Base-by-base conservation (phyloP, 2,888 invertebrate species). In the Aspidapion aeneum region DNA sequence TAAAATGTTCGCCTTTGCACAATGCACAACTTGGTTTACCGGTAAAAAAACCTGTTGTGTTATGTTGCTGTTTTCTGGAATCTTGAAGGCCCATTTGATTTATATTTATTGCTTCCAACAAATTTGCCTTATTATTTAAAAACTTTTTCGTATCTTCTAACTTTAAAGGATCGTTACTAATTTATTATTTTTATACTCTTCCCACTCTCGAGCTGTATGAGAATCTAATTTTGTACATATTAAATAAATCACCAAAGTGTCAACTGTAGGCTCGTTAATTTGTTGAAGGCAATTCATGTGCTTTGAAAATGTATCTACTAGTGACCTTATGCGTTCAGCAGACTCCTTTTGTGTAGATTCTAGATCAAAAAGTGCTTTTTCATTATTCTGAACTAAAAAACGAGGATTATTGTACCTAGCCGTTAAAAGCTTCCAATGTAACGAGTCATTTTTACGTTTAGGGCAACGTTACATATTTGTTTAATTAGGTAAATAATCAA, bases 321-420 rank as follows among this genome's bases (percentile, higher is more conserved):
- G 18, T 20, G 18, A 19, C 21, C 60, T 60, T 16, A 60, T 16
- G 21, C 21, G 3, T 7, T 16, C 21, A 7, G 55, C 16, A 12
- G 60, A 60, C 17, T 57, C 60, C 12, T 20, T 55, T 52, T 19
- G 20, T 17, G 55, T 55, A n/a, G n/a, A 17, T 19, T 18, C 60
- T 5, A 60, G 12, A 19, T 9, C 18, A 55, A 60, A 60, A n/a
- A 60, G 22, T 19, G 21, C 55, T 19, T 60, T 60, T 21, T 57
- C 54, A 56, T 60, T n/a, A n/a, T n/a, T n/a, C n/a, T n/a, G n/a
- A n/a, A n/a, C n/a, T n/a, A n/a, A n/a, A n/a, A n/a, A n/a, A n/a
- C n/a, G n/a, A n/a, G n/a, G 60, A 55, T 67, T 67, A 62, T 67
- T 58, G 50, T 58, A 58, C 18, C 58, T 19, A 16, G 48, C 50